A percentile compares a stretch with the other conserved stretches of the same genome.
Evolutionary conservation across 1,140 invertebrate species (phyloP).

Genomic region (Kradibia gibbosae): DNA sequence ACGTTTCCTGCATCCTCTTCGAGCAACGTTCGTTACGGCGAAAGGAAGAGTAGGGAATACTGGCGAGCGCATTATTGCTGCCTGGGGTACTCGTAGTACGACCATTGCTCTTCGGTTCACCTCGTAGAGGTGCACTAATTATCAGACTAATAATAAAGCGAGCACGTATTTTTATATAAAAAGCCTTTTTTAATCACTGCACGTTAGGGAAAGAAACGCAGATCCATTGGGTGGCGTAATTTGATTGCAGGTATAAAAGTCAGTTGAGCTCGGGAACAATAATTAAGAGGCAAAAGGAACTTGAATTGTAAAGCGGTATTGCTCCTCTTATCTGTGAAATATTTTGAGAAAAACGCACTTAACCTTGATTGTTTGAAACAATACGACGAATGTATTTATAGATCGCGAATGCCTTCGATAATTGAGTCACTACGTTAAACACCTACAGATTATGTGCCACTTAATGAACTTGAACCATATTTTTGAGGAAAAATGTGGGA

Average conservation of each 20-base stretch:
- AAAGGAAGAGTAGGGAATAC: not conserved
- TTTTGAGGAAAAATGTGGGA: not conserved
- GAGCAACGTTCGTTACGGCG: slow-evolving; percentile 11
- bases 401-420: not conserved
- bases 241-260: not conserved
- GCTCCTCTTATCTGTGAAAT: not conserved
- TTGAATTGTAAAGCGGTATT: not conserved
- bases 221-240: too few species aligned
- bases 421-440: not conserved
- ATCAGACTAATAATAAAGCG: too few species aligned
- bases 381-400: not conserved
- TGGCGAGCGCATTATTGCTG: slow-evolving; percentile 6
- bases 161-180: too few species aligned
- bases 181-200: too few species aligned
- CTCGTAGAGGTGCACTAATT: too few species aligned
- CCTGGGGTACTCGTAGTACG: too few species aligned
- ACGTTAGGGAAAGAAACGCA: too few species aligned
- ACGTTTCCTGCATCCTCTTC: not conserved
- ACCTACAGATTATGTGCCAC: not conserved
- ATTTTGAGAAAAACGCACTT: slow-evolving; percentile 1
- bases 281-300: not conserved
- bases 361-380: not conserved
- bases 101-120: too few species aligned
- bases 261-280: not conserved
- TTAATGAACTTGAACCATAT: not conserved